These are phyloP conservation scores for Drosophila yooni DNA, from an alignment of 2,888 invertebrate species.

Conservation along the genomic window DNA sequence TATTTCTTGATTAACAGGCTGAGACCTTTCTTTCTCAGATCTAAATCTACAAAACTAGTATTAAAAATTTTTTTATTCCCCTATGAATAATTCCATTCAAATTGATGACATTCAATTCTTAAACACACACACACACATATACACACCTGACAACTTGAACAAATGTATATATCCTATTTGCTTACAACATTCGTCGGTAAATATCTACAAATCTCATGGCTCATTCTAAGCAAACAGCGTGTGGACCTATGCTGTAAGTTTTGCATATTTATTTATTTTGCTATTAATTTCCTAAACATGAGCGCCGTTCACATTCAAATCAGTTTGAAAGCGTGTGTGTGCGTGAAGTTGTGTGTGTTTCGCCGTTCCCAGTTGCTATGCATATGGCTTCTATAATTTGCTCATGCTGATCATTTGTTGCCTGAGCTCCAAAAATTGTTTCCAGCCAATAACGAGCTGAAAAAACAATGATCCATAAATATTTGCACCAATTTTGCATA, in stretches of 20 bases:
- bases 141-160: background rate
- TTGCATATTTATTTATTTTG: constrained; percentile 67
- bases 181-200: constrained; percentile 24
- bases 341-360: background rate
- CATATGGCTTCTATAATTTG: constrained; percentile 50
- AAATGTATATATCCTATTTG: constrained; percentile 4
- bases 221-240: constrained; percentile 47
- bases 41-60: constrained; percentile 3
- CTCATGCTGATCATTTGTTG: constrained; percentile 21
- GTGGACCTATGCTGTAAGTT: constrained; percentile 54
- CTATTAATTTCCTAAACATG: constrained; percentile 58
- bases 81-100: constrained; percentile 9
- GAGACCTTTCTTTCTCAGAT: background rate
- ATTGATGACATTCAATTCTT: background rate
- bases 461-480: constrained; percentile 47
- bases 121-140: background rate
- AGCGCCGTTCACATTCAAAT: constrained; percentile 68
- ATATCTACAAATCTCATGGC: constrained; percentile 33
- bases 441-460: constrained; percentile 8
- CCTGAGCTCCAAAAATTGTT: background rate
- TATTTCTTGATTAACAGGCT: constrained; percentile 2
- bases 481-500: constrained; percentile 52
- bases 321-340: constrained; percentile 21
- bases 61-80: background rate
- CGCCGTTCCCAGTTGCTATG: constrained; percentile 44